Base-by-base conservation (phyloP, 2,797 vertebrate species). In the Perodicticus potto region DNA sequence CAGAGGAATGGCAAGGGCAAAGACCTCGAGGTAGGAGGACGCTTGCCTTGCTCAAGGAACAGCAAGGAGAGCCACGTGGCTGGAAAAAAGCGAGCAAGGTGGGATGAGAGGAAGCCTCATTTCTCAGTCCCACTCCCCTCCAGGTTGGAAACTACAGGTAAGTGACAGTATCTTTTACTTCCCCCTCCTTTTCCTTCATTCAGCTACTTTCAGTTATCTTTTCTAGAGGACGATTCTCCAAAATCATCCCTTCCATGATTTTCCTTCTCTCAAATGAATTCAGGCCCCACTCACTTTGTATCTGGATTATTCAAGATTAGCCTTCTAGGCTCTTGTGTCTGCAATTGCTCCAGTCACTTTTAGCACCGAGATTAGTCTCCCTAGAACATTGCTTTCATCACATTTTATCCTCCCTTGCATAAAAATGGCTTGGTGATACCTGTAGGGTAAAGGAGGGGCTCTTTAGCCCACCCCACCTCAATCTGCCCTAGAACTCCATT, bases 341-440 rank as follows among this genome's bases (percentile, higher is more conserved):
- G 61, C 67, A 49, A 23, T 45, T 63, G 34, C 43, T 91, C 70
- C 86, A 80, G 89, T 80, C 65, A 5, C 63, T 32, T 77, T 73
- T 81, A 94, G 72, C 83, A 77, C 82, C 73, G 43, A 89, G 55
- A 32, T 91, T 94, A 89, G 89, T 72, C 86, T 89, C 82, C 57
- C n/a, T 45, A 55, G 29, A 86, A 43, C 49, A 43, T 34, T 25
- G 27, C 57, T 84, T 86, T 45, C 34, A 25, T 80, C 37, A 20
- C 4, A 3, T 49, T 55, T 61, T 72, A 78, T 27, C 59, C 34
- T 40, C 45, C 40, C 5, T 57, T 77, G 23, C 53, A 76, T 57
- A 74, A 69, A 80, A 65, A 55, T n/a, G 34, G 45, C 65, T 87
- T 61, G 67, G 22, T 53, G 2, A 27, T 69, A 74, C 43, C 49